Percentiles rank a stretch among this genome's conserved stretches.
Evolutionary conservation across 2,797 vertebrate species (phyloP).

Genomic region (Tapera naevia): DNA sequence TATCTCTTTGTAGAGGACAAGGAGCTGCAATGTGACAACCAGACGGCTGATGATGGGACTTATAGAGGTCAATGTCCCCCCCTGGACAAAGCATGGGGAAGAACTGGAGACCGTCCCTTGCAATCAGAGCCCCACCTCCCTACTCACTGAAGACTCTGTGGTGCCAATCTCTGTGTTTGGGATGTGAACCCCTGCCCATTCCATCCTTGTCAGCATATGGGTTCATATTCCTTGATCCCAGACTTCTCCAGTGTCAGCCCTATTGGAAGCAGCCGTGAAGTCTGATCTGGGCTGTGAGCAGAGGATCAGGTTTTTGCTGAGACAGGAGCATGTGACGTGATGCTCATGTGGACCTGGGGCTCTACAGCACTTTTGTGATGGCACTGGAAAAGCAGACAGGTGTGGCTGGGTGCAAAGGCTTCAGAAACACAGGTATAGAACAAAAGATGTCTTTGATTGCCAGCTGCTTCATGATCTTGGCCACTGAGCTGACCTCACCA

Average conservation of each 20-base stretch:
- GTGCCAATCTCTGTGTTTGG: background rate
- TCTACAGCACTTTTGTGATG: background rate
- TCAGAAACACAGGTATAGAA: background rate
- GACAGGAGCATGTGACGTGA: background rate
- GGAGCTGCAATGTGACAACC: background rate
- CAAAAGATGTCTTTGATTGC: background rate
- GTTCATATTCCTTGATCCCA: background rate
- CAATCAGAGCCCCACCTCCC: background rate
- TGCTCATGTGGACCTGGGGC: background rate
- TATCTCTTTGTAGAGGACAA: background rate
- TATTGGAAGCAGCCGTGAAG: fast-evolving
- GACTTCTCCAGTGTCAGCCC: background rate
- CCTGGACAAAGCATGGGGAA: background rate
- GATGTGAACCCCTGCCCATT: background rate
- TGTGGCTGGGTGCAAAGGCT: background rate
- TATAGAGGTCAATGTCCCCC: fast-evolving
- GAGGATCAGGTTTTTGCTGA: background rate
- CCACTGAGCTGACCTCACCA: too few relatives aligned
- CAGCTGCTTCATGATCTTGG: background rate
- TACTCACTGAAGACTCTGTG: background rate
- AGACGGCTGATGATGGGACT: background rate
- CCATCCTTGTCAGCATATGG: background rate
- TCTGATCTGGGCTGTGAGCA: background rate
- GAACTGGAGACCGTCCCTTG: background rate
- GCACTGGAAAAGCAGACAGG: background rate